Percentiles rank a stretch among this genome's conserved stretches.
Evolutionary conservation across 2,797 vertebrate genomes (phyloP).

Genomic region (Hypotaenidia okinawae): DNA sequence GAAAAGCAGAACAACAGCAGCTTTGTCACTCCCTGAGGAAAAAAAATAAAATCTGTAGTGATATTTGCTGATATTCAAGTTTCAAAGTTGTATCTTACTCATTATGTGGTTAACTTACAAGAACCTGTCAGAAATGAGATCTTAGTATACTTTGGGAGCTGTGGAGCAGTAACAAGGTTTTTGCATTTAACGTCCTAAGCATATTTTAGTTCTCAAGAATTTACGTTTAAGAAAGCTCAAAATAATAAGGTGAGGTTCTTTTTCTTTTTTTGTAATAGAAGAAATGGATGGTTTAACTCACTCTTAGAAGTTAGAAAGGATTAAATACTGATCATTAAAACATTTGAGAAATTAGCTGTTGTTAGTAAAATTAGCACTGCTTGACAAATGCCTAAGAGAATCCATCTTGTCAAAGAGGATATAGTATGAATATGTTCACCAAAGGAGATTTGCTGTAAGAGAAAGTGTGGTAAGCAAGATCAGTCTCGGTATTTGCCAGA

Average conservation of each 20-base stretch:
- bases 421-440: neutral
- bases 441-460: neutral
- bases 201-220: neutral
- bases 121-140: neutral
- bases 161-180: neutral
- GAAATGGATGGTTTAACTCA: neutral
- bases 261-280: neutral
- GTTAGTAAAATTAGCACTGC: neutral
- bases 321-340: neutral
- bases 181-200: neutral
- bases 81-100: neutral
- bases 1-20: neutral
- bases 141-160: neutral
- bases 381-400: neutral
- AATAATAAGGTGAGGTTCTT: neutral
- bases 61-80: neutral
- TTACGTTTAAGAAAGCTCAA: neutral
- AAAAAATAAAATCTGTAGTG: neutral
- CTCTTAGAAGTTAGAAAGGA: neutral
- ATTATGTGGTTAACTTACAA: neutral
- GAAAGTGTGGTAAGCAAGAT: neutral
- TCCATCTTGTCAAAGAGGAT: neutral
- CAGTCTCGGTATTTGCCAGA: neutral
- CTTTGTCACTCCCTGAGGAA: neutral
- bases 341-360: neutral